Evolutionary conservation across 2,113 vertebrate species (phyloP).

Genomic region (Dinomys branickii): DNA sequence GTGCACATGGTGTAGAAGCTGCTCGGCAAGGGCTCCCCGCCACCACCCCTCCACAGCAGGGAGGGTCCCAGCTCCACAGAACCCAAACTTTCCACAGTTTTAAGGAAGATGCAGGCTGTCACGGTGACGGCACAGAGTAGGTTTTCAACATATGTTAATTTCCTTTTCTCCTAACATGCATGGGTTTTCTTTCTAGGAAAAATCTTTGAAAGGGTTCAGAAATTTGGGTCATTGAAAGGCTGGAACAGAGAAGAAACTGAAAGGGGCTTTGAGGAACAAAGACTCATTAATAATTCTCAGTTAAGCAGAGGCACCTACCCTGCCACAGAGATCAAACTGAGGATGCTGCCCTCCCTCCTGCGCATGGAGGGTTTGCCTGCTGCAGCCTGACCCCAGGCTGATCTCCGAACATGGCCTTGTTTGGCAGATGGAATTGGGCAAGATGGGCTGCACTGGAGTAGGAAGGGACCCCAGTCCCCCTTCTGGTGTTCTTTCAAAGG

Average conservation of each 20-base stretch:
- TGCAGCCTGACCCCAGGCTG: neutral
- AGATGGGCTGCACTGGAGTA: neutral
- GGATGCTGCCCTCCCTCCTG: neutral
- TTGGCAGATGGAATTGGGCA: neutral
- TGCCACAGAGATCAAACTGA: neutral
- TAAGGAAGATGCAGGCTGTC: neutral
- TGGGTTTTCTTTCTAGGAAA: conserved; percentile 28
- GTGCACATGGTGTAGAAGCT: neutral
- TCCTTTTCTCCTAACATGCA: neutral
- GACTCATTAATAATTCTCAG: neutral
- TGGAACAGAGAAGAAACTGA: neutral
- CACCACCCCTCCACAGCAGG: too few species aligned
- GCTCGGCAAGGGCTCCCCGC: neutral
- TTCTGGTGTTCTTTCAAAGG: neutral
- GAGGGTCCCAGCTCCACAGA: neutral
- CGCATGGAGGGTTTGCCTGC: too few species aligned
- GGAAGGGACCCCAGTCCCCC: too few species aligned
- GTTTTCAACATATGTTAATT: neutral
- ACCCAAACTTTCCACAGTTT: neutral
- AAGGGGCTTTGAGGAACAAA: conserved; percentile 16
- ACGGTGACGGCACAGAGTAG: neutral
- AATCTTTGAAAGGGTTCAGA: neutral
- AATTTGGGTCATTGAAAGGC: neutral
- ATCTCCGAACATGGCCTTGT: neutral
- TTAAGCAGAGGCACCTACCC: neutral